Evolutionary conservation across 2,888 invertebrate genomes (phyloP), one percentile per base, ranked within the genome.

Genomic region (Metallyticus violacea): DNA sequence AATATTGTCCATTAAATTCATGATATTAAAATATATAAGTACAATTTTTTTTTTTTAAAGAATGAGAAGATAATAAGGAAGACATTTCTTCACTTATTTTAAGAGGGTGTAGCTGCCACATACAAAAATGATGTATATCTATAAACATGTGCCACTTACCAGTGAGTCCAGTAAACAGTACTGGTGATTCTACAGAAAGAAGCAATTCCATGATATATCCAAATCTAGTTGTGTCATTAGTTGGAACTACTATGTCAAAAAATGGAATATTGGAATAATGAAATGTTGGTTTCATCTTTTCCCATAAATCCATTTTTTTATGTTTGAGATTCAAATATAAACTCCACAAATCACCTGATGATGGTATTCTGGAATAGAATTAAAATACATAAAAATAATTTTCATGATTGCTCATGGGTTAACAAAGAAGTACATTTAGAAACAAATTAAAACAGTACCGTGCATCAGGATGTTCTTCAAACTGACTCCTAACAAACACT

Each of bases 171-270:
- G 97, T 97, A 89, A 96, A 95, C 91, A 98, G 94, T 7, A 98
- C 97, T 0, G 98, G 96, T 89, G 95, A 95, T 62, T 95, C 94
- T 2, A 94, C 93, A 7, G 94, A 92, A 25, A 98, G 93, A 15
- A 98, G 92, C 89, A 96, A 94, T 89, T 96, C 95, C 92, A 97
- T 94, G 79, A 97, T 91, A 90, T 95, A 97, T 86, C 97, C 97
- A 90, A 96, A 98, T 89, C 97, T 94, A 0, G 97, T 96, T 0
- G 98, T 98, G 90, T 98, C 98, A n/a, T 95, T 94, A 0, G 98
- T 98, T 0, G 98, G 98, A 7, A 98, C 98, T 7, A 97, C 93
- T 90, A 97, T 97, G 90, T 98, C 97, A 90, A 97, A 98, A 92
- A 97, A 98, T 0, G 97, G 96, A 29, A 93, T 92, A 1, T 94